Base-by-base conservation (phyloP, 2,113 vertebrate species). In the Propithecus coquereli region DNA sequence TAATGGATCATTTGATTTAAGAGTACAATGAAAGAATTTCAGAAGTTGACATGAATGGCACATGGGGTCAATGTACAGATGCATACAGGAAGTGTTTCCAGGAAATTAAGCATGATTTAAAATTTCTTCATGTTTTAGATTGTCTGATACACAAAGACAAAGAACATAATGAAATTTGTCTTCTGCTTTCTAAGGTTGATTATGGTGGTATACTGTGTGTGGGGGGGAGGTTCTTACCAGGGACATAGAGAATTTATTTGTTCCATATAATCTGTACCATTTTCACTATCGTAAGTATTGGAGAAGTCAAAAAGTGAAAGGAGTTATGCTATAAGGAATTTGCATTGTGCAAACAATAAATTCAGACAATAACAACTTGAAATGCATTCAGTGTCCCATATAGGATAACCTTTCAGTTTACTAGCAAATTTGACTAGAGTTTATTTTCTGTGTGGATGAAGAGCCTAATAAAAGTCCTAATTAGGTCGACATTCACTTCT, bases 401-500 rank as follows among this genome's bases (percentile, higher is more conserved):
- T 63, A 50, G 52, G 10, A 47, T 73, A 87, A 22, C 9, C 63
- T 84, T 93, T 57, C 34, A 80, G 12, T 87, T 91, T 52, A 71
- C 32, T 76, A 52, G 50, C 45, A 89, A 79, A 87, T 59, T 34
- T 50, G 40, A 65, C 61, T 37, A 47, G 37, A 80, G 34, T 85
- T 86, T 87, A 87, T 92, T 95, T 91, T 93, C 50, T 90, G 13
- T 94, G 66, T 79, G 54, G 77, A 95, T 88, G 54, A 91, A 79
- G 9, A 92, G 50, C 25, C 25, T 93, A 96, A 92, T 94, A 96
- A 92, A 95, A 96, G 61, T 87, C 61, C 61, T 79, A 91, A 96
- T 97, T 96, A 97, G 71, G 54, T 70, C 79, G 86, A 87, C 54
- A 68, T 88, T 79, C 82, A 95, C 74, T 96, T 97, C 66, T 91